Base-by-base conservation (phyloP, 2,113 vertebrate genomes). In the Clupea harengus region DNA sequence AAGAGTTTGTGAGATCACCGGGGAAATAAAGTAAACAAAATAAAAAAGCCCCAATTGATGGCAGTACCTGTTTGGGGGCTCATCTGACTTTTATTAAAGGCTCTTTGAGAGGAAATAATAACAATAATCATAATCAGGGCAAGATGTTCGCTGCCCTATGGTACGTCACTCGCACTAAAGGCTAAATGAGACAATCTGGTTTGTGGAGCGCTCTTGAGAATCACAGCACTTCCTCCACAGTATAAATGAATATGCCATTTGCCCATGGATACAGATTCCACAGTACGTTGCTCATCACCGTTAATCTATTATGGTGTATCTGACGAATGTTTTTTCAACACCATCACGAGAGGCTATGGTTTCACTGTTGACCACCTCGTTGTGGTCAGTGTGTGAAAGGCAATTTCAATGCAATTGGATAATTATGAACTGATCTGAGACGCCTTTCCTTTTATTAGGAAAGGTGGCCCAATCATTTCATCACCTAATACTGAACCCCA, bases 81-180 rank as follows among this genome's bases (percentile, higher is more conserved):
- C 88, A 89, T 90, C 85, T 88, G 88, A 87, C 45, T 85, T 88
- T 88, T 88, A 89, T 90, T 90, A 89, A 85, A 86, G 81, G 86
- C 54, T 82, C 88, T 89, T 86, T 87, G 82, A 85, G 84, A 86
- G 85, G 86, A 90, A 90, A 89, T 86, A 87, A 89, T 88, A 89
- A 89, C 85, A 89, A 89, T 88, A 90, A 88, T 86, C 82, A 83
- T 86, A 88, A 90, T 88, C 82, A 85, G 60, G 80, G 46, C 86
- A 89, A 90, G 85, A 87, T 88, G 86, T 91, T 86, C 64, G 10
- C 82, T 87, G 82, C 84, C 54, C 82, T 81, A 49, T 54, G 83
- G 84, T 89, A 75, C 84, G 81, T 89, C 89, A 86, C 83, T 86
- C 82, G 50, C 87, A 86, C 82, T 87, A 86, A 88, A 85, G 85